Base-by-base conservation (phyloP, 2,888 invertebrate species). In the Dilophus febrilis region DNA sequence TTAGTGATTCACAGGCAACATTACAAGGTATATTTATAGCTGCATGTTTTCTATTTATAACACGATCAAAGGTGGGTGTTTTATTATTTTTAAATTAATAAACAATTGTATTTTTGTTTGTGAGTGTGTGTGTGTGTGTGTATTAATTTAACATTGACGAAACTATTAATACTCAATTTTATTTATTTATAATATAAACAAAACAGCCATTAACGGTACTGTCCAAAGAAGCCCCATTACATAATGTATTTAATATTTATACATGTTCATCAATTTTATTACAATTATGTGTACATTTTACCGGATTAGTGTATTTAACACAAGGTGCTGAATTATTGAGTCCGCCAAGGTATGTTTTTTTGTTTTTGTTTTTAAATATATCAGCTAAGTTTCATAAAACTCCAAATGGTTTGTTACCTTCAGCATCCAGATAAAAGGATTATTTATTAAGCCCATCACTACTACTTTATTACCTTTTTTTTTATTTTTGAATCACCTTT, bases 241-340 rank as follows among this genome's bases (percentile, higher is more conserved):
- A 97, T 34, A 98, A 97, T 61, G 98, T 99, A 48, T 98, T 99
- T 66, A 99, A 99, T 64, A 59, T 87, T 38, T 99, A 99, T 64
- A 98, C 98, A 0, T 75, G 99, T 48, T 68, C 88, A 52, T 98
- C 98, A 2, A 97, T 99, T 42, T 66, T 95, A 35, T 64, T 82
- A 1, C 98, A 98, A 65, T 98, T 98, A 64, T 73, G 80, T 22
- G 87, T 97, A 5, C 98, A 98, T 60, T 97, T 99, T 65, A 58
- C 75, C 10, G 84, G 88, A 49, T 73, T 99, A 27, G 74, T 95
- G 37, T 94, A 81, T 59, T 66, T 99, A 48, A 92, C 94, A 3
- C 73, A 74, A 44, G 77, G 84, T 59, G 90, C 90, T 2, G 76
- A 74, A 10, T 56, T 69, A 1, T 64, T 81, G 44, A 75, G 79